A percentile compares a stretch with the other conserved stretches of the same genome.
phyloP scores from a whole-genome alignment of 2,113 vertebrate species.

The Catharus fuscescens region DNA sequence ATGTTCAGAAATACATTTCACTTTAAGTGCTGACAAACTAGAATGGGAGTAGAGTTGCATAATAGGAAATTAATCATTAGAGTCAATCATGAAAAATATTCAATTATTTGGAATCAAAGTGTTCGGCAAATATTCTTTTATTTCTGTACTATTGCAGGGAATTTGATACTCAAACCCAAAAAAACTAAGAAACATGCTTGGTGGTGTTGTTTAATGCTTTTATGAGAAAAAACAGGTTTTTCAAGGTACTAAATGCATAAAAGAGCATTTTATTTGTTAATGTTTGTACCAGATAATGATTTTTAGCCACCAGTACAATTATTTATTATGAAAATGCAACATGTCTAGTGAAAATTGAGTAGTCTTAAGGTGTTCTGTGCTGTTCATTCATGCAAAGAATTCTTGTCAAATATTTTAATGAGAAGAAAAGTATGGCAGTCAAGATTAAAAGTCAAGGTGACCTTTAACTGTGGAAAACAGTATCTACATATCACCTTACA shows the following conservation, averaged over 20 bases:
- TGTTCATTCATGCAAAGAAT: conserved; percentile 76
- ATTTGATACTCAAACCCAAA: conserved; percentile 9
- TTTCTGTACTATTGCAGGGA: background rate
- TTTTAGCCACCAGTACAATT: conserved; percentile 41
- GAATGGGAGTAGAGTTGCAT: background rate
- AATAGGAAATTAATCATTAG: conserved; percentile 31
- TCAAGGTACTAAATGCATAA: background rate
- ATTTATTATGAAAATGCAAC: conserved; percentile 48
- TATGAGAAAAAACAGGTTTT: background rate
- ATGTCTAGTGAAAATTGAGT: conserved; percentile 41
- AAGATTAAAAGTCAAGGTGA: conserved; percentile 78
- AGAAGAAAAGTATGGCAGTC: conserved; percentile 73
- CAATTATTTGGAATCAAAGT: conserved; percentile 14
- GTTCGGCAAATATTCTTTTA: background rate
- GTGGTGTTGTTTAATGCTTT: background rate
- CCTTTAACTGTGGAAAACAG: conserved; percentile 67
- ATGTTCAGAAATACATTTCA: conserved; percentile 27
- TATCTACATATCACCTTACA: conserved; percentile 48
- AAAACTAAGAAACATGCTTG: background rate
- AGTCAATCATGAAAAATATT: background rate
- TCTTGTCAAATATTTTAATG: conserved; percentile 83
- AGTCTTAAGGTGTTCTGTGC: conserved; percentile 58
- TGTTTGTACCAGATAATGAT: conserved; percentile 21
- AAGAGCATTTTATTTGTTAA: conserved; percentile 11
- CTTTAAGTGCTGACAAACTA: background rate